A percentile compares a stretch with the other conserved stretches of the same genome.
Conservation (phyloP, 2,113 vertebrate genomes). For the Nothobranchius kuhntae region DNA sequence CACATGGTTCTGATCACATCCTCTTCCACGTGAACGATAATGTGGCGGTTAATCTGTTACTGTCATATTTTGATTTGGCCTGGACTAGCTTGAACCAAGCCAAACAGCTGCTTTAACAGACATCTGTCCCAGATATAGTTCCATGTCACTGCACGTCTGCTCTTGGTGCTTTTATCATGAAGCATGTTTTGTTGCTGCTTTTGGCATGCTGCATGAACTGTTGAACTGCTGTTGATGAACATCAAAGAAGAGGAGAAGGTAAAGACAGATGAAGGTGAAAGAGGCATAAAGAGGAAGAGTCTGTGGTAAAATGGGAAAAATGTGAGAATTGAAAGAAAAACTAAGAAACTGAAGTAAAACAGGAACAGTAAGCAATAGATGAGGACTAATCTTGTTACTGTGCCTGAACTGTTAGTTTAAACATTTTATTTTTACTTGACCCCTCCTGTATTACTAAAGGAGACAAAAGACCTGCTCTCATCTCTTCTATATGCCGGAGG, state of each 20-base stretch:
- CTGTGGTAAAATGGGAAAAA: not conserved
- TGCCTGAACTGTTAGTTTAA: conserved; percentile 35
- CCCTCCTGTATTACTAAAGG: conserved; percentile 9
- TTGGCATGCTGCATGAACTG: not conserved
- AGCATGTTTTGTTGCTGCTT: conserved; percentile 1
- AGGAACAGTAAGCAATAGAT: too few relatives aligned
- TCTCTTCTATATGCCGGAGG: conserved; percentile 47
- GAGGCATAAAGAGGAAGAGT: not conserved
- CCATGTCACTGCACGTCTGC: conserved; percentile 28
- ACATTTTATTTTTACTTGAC: conserved; percentile 38
- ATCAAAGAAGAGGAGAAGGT: not conserved
- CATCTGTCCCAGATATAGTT: conserved; percentile 53
- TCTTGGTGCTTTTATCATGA: conserved; percentile 30
- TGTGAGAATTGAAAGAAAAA: not conserved
- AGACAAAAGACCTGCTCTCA: conserved; percentile 35
- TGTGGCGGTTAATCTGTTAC: conserved; percentile 56
- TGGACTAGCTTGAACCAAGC: conserved; percentile 35
- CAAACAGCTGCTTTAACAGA: conserved; percentile 61
- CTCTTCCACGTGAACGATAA: conserved; percentile 35
- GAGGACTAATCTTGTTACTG: not conserved
- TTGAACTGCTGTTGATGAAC: conserved; percentile 3
- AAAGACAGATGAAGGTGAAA: not conserved
- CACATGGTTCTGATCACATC: conserved; percentile 41
- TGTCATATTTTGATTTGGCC: conserved; percentile 66
- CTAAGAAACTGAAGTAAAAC: too few relatives aligned